A percentile compares a stretch with the other conserved stretches of the same genome.
phyloP scores from a whole-genome alignment of 2,888 invertebrate species.

The Clepsis dumicolana region DNA sequence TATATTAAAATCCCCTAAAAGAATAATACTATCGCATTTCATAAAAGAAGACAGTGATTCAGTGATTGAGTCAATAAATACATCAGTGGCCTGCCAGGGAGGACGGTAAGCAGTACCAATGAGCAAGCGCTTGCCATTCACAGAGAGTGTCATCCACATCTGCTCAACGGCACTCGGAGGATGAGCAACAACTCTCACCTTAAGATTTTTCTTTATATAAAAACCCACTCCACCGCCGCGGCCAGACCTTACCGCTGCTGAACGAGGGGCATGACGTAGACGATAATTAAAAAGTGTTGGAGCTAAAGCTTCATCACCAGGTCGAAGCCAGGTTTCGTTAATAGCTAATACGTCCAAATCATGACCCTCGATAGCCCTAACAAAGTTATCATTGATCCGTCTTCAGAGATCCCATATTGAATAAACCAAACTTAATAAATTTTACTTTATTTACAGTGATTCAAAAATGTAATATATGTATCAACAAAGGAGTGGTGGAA shows the following conservation, averaged over 20 bases:
- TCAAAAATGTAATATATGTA: too few species aligned
- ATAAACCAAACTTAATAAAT: constrained; percentile 47
- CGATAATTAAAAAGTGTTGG: not conserved
- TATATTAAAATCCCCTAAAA: constrained; percentile 1
- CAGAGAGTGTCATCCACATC: not conserved
- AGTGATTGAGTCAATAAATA: not conserved
- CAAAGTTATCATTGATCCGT: not conserved
- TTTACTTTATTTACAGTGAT: constrained; percentile 47
- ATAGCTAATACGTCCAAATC: not conserved
- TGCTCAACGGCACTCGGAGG: not conserved
- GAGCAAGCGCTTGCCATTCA: not conserved
- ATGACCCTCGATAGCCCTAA: not conserved
- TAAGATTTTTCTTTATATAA: not conserved
- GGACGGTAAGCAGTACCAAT: not conserved
- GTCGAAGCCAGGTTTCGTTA: not conserved
- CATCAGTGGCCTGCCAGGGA: not conserved
- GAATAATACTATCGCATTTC: not conserved
- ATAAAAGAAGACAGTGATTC: not conserved
- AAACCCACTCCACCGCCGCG: not conserved
- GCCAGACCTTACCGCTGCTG: not conserved
- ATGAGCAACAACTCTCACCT: not conserved
- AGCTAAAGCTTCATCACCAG: not conserved
- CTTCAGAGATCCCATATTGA: constrained; percentile 1
- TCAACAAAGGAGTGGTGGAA: too few species aligned
- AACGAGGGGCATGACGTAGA: not conserved